Evolutionary conservation across 2,797 vertebrate species (phyloP).

Genomic region (Tenualosa ilisha): DNA sequence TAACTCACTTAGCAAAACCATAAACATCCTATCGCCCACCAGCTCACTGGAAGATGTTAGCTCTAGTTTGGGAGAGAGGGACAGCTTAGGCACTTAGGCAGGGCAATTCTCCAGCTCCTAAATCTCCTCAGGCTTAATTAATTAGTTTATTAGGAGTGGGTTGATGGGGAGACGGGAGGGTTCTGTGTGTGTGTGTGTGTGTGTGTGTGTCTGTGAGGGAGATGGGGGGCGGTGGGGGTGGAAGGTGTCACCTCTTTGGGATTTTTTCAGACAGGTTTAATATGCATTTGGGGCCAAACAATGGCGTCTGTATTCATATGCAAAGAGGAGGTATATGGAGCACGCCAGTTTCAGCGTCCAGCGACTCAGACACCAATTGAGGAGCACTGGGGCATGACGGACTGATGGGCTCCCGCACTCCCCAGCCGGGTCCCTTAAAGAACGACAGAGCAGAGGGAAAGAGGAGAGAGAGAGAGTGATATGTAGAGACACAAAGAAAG

Average conservation of each 20-base stretch:
- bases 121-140: slow-evolving; percentile 64
- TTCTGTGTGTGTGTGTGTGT: neutral
- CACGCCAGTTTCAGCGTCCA: slow-evolving; percentile 66
- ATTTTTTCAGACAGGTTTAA: slow-evolving; percentile 77
- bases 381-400: slow-evolving; percentile 71
- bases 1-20: slow-evolving; percentile 49
- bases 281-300: slow-evolving; percentile 74
- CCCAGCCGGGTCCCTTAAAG: slow-evolving; percentile 38
- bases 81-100: slow-evolving; percentile 2
- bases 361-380: slow-evolving; percentile 70
- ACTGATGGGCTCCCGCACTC: slow-evolving; percentile 39
- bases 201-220: slow-evolving; percentile 36
- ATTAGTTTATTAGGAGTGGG: slow-evolving; percentile 69
- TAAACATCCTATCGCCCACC: slow-evolving; percentile 52
- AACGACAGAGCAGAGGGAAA: slow-evolving; percentile 30
- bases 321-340: slow-evolving; percentile 72
- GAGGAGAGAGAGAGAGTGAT: neutral
- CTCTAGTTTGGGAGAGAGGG: neutral
- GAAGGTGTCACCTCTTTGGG: slow-evolving; percentile 56
- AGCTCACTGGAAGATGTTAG: neutral
- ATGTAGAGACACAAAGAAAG: slow-evolving; percentile 26
- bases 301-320: slow-evolving; percentile 72
- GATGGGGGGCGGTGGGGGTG: slow-evolving; percentile 48
- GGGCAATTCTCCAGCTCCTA: slow-evolving; percentile 54
- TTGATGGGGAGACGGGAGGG: neutral